phyloP scores from a whole-genome alignment of 2,113 vertebrate species.

The Neogobius melanostomus region DNA sequence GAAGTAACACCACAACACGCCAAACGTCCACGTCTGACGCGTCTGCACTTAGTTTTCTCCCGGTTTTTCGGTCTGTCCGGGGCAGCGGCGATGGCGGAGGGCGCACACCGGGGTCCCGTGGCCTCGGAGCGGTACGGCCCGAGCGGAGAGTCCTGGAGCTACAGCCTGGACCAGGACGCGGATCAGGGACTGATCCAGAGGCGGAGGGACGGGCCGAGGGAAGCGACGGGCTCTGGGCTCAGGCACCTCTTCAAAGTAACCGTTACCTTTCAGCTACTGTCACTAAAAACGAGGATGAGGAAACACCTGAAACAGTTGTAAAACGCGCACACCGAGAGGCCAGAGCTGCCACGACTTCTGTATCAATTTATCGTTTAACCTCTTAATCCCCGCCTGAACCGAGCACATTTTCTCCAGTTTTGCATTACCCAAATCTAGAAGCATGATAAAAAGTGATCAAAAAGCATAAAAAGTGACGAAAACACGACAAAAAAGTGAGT shows the following conservation, averaged over 20 bases:
- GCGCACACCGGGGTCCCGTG: conserved; percentile 25
- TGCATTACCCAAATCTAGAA: too few species aligned
- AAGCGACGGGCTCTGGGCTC: conserved; percentile 34
- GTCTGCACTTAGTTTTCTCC: neutral
- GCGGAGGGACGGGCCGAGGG: conserved; percentile 42
- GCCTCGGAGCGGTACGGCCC: conserved; percentile 75
- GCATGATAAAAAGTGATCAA: too few species aligned
- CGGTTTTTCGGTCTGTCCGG: neutral
- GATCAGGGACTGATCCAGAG: conserved; percentile 57
- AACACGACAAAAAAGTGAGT: too few species aligned
- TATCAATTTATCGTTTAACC: too few species aligned
- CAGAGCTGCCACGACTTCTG: too few species aligned
- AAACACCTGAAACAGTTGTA: too few species aligned
- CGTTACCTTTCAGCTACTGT: too few species aligned
- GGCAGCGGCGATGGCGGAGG: conserved; percentile 32
- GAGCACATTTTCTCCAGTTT: too few species aligned
- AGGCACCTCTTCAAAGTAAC: conserved; percentile 74
- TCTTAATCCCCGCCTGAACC: too few species aligned
- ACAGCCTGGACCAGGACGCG: conserved; percentile 36
- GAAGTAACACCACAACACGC: neutral
- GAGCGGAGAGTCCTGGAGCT: conserved; percentile 71
- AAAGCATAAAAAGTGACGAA: too few species aligned
- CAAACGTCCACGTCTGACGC: neutral
- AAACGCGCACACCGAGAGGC: too few species aligned
- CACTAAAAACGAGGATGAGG: too few species aligned